Evolutionary conservation across 2,888 invertebrate species (phyloP), one percentile per base, ranked within the genome.

Genomic region (Antheraea yamamai): DNA sequence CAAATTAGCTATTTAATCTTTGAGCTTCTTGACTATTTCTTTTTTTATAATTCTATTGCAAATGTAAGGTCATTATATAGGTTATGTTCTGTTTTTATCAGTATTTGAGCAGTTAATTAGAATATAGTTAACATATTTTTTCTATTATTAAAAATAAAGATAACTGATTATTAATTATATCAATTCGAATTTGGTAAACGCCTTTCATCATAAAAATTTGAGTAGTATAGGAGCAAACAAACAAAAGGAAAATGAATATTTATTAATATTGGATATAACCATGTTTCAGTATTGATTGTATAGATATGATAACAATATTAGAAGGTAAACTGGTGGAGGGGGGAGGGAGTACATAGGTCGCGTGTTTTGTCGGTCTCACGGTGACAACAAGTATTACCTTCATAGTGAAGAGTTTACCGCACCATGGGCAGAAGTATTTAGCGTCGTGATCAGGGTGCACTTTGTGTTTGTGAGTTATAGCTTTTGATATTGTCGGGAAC

Each of bases 321-420:
- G 75, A 47, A 73, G 75, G 74, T 77, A 66, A 12, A 14, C 26
- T 26, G 64, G 64, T 14, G 23, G 26, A 64, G 70, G 58, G 76
- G 75, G 80, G 20, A 81, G 79, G 78, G 78, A 82, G 83, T 79
- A 79, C 84, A 86, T 74, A 85, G 85, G 82, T 86, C 82, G 81
- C 35, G 58, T 75, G 20, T 61, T 73, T 73, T 16, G 47, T 73
- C 68, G 68, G 74, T 71, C 75, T 74, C 74, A 68, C 68, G n/a
- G 10, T 47, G 72, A 73, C 73, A 73, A 18, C 51, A 14, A 66
- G n/a, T n/a, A 55, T 51, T 74, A 96, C 95, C 94, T 96, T 96
- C 85, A 97, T 91, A 16, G 96, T 96, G 86, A 96, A 97, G 75
- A 96, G 95, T 93, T 96, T 96, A 14, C 96, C 96, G 86, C 97